Conservation (phyloP, 2,888 invertebrate species). For the Calameuta filiformis region DNA sequence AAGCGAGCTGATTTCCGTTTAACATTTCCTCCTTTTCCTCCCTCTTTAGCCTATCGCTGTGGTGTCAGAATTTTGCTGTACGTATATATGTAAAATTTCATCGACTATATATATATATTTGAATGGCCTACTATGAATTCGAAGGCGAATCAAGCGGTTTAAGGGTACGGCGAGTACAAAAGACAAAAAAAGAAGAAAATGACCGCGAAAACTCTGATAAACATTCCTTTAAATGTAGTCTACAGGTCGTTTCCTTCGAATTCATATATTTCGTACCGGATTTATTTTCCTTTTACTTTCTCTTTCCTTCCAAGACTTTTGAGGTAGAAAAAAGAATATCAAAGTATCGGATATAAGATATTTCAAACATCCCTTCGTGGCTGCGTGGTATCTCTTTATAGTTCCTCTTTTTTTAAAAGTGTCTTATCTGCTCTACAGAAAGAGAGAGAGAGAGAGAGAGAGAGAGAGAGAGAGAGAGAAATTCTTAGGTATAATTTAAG, state of each 20-base stretch:
- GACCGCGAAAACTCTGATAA: neutral
- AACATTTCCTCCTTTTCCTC: constrained; percentile 39
- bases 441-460: no score
- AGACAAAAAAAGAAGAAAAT: neutral
- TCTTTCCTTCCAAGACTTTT: constrained; percentile 20
- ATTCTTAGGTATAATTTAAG: neutral
- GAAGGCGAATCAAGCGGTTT: neutral
- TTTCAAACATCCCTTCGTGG: neutral
- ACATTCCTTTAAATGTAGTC: neutral
- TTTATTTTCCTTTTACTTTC: constrained; percentile 22
- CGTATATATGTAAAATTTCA: neutral
- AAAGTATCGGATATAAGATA: neutral
- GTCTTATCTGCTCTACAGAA: neutral
- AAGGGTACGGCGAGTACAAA: neutral
- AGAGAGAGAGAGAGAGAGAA: neutral
- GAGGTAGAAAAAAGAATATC: neutral
- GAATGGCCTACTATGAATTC: neutral
- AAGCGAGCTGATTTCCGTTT: constrained; percentile 55
- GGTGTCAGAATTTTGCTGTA: neutral
- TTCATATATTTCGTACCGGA: neutral
- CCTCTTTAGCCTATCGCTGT: neutral
- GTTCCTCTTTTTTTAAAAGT: neutral
- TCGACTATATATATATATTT: neutral
- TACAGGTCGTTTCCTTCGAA: neutral
- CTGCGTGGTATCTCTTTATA: neutral